These are phyloP conservation scores for Cydia amplana DNA, from an alignment of 1,140 invertebrate species.

Conservation along the genomic window DNA sequence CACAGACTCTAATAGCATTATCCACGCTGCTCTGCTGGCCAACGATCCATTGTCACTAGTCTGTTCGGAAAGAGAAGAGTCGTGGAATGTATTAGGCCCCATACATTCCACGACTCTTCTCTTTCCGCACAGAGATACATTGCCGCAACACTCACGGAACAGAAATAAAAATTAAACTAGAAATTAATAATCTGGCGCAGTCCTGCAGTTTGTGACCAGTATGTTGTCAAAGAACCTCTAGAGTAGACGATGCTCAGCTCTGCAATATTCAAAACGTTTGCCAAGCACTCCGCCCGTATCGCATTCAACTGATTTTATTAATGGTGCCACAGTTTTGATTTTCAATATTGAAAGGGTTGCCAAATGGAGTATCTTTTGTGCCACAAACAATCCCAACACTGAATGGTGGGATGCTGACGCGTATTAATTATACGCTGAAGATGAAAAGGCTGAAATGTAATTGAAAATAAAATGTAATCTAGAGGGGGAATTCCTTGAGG, in stretches of 20 bases:
- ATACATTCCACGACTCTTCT: too few species aligned
- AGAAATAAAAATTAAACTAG: too few species aligned
- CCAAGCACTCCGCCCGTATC: not conserved
- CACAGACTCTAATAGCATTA: too few species aligned
- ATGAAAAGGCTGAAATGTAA: constrained; percentile 16
- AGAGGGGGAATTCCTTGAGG: not conserved
- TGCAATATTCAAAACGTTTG: not conserved
- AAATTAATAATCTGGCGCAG: too few species aligned
- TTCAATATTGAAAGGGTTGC: constrained; percentile 29
- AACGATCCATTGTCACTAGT: too few species aligned
- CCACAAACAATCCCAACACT: constrained; percentile 27
- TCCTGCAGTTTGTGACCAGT: too few species aligned
- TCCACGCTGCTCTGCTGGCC: too few species aligned
- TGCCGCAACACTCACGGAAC: too few species aligned
- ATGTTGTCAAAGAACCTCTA: not conserved
- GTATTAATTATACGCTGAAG: constrained; percentile 4
- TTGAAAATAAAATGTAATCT: constrained; percentile 20
- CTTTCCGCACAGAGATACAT: too few species aligned
- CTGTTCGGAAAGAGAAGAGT: too few species aligned
- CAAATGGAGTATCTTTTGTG: constrained; percentile 31
- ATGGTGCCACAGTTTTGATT: constrained; percentile 29
- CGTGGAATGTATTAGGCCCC: too few species aligned
- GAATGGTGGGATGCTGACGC: constrained; percentile 19
- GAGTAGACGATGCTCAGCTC: not conserved
- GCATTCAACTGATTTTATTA: constrained; percentile 26